Conservation (phyloP, 2,797 vertebrate genomes). For the Phoeniculus purpureus region DNA sequence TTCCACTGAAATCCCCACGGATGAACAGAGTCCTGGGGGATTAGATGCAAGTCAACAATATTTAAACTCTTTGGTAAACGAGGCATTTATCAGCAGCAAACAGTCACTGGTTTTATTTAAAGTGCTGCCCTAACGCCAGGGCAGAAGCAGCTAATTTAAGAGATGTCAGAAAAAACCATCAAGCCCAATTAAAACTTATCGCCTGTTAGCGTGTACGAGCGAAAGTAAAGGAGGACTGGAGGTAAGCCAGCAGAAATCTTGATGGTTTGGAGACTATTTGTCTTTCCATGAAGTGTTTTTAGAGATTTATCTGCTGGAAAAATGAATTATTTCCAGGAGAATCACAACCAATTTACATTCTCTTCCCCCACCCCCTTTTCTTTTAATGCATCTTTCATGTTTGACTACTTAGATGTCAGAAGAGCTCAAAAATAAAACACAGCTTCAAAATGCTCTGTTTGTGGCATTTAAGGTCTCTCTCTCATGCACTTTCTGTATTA, state of each 20-base stretch:
- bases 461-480: background rate
- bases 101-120: slow-evolving; percentile 38
- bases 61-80: slow-evolving; percentile 50
- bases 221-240: slow-evolving; percentile 33
- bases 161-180: slow-evolving; percentile 1
- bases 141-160: slow-evolving; percentile 54
- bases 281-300: slow-evolving; percentile 45
- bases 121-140: background rate
- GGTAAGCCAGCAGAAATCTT: background rate
- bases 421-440: background rate
- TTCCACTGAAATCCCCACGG: slow-evolving; percentile 41
- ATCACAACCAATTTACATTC: background rate
- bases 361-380: fast-evolving
- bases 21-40: background rate
- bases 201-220: background rate
- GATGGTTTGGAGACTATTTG: background rate
- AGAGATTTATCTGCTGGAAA: slow-evolving; percentile 52
- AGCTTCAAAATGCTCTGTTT: background rate
- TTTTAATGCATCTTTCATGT: background rate
- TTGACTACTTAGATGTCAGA: background rate
- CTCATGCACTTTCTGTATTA: background rate
- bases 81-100: slow-evolving; percentile 55
- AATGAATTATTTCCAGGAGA: slow-evolving; percentile 48
- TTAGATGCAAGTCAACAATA: slow-evolving; percentile 53
- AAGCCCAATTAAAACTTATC: slow-evolving; percentile 54